A percentile compares a stretch with the other conserved stretches of the same genome.
Evolutionary conservation across 2,113 vertebrate genomes (phyloP).

Genomic region (Campylorhamphus procurvoides): DNA sequence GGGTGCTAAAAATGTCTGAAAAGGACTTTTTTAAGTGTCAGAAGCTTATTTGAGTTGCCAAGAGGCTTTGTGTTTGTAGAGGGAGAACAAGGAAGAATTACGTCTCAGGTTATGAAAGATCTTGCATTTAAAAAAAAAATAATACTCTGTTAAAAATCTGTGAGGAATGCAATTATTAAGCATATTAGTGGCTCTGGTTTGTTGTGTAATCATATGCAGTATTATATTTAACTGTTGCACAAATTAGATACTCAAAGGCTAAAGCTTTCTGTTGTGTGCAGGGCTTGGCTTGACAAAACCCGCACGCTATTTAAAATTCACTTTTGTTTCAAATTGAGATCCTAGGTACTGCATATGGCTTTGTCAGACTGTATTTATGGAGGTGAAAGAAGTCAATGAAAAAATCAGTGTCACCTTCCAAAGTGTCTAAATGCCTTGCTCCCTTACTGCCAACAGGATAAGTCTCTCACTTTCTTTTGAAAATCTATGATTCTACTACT

Average conservation of each 20-base stretch:
- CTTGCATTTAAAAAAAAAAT: neutral
- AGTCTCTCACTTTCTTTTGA: neutral
- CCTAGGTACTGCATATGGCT: neutral
- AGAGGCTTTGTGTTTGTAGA: neutral
- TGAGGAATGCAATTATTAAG: neutral
- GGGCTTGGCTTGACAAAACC: neutral
- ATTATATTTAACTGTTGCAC: neutral
- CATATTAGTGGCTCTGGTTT: neutral
- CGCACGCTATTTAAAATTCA: neutral
- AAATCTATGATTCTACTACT: neutral
- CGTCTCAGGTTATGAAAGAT: neutral
- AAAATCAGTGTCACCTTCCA: neutral
- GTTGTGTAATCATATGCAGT: neutral
- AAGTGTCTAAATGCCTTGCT: neutral
- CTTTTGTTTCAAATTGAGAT: neutral
- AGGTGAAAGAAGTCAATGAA: neutral
- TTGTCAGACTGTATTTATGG: neutral
- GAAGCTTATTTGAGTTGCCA: neutral
- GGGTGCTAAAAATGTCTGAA: neutral
- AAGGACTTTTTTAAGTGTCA: neutral
- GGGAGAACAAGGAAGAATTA: neutral
- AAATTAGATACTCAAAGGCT: neutral
- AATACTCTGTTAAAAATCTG: neutral
- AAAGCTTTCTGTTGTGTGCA: neutral
- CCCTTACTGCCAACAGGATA: neutral